Percentiles rank a stretch among this genome's conserved stretches.
Conservation (phyloP, 2,113 vertebrate genomes). For the Brachyistius frenatus region DNA sequence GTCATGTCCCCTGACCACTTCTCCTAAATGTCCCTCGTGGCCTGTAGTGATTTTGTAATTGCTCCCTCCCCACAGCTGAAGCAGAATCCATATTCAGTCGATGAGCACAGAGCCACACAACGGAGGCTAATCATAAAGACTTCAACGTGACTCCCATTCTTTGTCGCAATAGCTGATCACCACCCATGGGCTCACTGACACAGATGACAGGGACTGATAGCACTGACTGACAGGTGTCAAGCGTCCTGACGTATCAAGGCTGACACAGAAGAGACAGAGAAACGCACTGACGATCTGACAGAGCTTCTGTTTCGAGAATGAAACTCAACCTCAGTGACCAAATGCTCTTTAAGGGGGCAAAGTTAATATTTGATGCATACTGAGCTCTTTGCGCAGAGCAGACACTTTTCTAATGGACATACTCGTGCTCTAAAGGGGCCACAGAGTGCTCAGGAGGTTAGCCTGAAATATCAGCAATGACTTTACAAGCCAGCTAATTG, state of each 20-base stretch:
- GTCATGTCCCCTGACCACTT: slow-evolving; percentile 20
- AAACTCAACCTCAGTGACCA: slow-evolving; percentile 47
- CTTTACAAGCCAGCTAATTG: slow-evolving; percentile 75
- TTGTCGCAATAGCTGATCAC: slow-evolving; percentile 67
- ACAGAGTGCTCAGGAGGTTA: slow-evolving; percentile 46
- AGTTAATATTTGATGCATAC: slow-evolving; percentile 75
- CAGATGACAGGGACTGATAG: slow-evolving; percentile 52
- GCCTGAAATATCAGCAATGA: slow-evolving; percentile 67
- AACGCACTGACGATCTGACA: slow-evolving; percentile 15
- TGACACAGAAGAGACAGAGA: slow-evolving; percentile 12
- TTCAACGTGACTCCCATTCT: slow-evolving; percentile 57
- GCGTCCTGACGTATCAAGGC: slow-evolving; percentile 39
- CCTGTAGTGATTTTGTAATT: slow-evolving; percentile 70
- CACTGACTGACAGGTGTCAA: slow-evolving; percentile 69
- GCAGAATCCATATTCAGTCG: slow-evolving; percentile 75
- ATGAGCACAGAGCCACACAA: slow-evolving; percentile 63
- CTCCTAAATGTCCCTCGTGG: slow-evolving; percentile 52
- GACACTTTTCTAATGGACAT: slow-evolving; percentile 71
- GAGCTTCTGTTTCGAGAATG: slow-evolving; percentile 20
- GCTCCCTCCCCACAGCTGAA: slow-evolving; percentile 58
- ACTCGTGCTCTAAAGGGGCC: slow-evolving; percentile 57
- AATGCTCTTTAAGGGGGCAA: slow-evolving; percentile 41
- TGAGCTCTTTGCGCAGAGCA: slow-evolving; percentile 42
- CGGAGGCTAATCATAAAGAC: slow-evolving; percentile 49
- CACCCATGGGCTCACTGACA: slow-evolving; percentile 48